Evolutionary conservation across 2,888 invertebrate species (phyloP).

Genomic region (Cerceris ruficornis): DNA sequence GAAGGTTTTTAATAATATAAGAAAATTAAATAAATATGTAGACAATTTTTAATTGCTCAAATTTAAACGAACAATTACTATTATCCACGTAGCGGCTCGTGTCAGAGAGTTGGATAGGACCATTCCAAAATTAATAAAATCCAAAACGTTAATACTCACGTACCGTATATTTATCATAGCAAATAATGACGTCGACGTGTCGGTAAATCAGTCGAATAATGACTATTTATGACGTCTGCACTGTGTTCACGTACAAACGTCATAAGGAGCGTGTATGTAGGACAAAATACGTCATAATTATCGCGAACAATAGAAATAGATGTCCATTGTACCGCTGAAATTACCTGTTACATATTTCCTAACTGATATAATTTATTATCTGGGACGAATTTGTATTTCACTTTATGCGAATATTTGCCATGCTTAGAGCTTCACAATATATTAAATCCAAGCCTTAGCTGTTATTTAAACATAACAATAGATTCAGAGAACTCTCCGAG

Average conservation of each 20-base stretch:
- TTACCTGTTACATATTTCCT: constrained; percentile 9
- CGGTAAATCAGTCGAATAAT: constrained; percentile 38
- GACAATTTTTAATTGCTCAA: no score
- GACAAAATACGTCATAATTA: constrained; percentile 27
- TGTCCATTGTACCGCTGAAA: constrained; percentile 6
- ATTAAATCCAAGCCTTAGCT: not conserved
- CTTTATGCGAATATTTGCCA: no score
- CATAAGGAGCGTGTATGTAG: constrained; percentile 25
- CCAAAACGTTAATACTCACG: constrained; percentile 8
- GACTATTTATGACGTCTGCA: constrained; percentile 40
- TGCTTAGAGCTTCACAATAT: no score
- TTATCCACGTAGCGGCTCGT: no score
- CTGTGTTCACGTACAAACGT: constrained; percentile 8
- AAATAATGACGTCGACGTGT: constrained; percentile 24
- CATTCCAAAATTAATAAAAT: constrained; percentile 3
- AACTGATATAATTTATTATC: not conserved
- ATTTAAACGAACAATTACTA: no score
- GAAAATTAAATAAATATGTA: no score
- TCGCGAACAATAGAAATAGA: not conserved
- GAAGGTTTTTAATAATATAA: no score
- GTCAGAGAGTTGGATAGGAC: no score
- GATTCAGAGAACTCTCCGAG: not conserved
- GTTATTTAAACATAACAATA: not conserved
- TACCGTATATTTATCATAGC: constrained; percentile 23
- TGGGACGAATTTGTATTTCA: not conserved